Evolutionary conservation across 2,888 invertebrate species (phyloP).

Genomic region (Drosophila nr. medialis): DNA sequence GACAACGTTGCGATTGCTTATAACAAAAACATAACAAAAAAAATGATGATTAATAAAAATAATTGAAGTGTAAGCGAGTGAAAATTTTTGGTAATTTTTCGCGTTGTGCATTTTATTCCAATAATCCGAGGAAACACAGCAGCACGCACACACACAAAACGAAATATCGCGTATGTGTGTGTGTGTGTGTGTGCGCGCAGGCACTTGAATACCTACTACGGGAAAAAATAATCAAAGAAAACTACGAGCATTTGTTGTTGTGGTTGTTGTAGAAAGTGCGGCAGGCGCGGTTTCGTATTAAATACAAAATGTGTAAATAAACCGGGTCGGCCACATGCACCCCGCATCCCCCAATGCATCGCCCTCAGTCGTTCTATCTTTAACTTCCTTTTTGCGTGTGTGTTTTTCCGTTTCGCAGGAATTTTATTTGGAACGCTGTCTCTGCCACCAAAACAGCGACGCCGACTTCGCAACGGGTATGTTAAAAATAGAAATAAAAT

Average conservation of each 20-base stretch:
- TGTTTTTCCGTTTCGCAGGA: conserved; percentile 39
- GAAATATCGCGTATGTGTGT: conserved; percentile 21
- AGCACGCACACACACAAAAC: conserved; percentile 17
- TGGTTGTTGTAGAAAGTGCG: conserved; percentile 67
- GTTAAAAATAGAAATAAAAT: conserved; percentile 21
- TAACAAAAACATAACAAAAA: conserved; percentile 1
- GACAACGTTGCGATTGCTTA: conserved; percentile 41
- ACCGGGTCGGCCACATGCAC: conserved; percentile 66
- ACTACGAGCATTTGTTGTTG: conserved; percentile 34
- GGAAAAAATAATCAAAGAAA: conserved; percentile 26
- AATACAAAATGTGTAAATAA: conserved; percentile 70
- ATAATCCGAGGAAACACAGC: conserved; percentile 23
- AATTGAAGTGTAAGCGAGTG: conserved; percentile 41
- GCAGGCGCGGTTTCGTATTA: conserved; percentile 56
- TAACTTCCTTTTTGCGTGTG: conserved; percentile 50
- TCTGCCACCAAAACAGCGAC: conserved; percentile 22
- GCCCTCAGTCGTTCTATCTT: conserved; percentile 17
- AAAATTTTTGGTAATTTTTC: conserved; percentile 28
- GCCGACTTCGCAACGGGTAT: conserved; percentile 31
- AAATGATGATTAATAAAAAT: conserved; percentile 13
- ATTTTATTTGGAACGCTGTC: conserved; percentile 38
- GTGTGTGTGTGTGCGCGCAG: conserved; percentile 43
- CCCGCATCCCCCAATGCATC: conserved; percentile 4
- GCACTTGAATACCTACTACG: conserved; percentile 62
- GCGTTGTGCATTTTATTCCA: conserved; percentile 48